These are phyloP conservation scores for Ploceus nigricollis DNA, from an alignment of 2,113 vertebrate genomes.

Conservation along the genomic window DNA sequence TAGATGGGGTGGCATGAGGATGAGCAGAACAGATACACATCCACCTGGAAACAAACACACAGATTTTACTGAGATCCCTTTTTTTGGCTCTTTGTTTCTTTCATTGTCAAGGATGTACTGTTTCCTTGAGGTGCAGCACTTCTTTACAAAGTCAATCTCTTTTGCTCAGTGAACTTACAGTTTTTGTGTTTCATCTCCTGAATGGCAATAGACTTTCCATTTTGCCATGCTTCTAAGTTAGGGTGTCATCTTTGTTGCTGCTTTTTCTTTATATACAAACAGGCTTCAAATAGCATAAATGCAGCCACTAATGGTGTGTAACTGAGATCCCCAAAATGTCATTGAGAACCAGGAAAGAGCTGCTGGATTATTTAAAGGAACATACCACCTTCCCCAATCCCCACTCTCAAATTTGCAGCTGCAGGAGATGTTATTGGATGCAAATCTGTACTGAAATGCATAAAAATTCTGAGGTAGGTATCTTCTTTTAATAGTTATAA, in stretches of 20 bases:
- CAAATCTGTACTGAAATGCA: not conserved
- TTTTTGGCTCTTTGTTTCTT: not conserved
- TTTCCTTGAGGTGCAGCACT: not conserved
- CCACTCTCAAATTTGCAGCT: not conserved
- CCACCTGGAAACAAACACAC: not conserved
- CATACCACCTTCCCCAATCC: not conserved
- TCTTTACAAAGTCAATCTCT: not conserved
- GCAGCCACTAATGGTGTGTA: not conserved
- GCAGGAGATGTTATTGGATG: not conserved
- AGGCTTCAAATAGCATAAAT: not conserved
- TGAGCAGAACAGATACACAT: not conserved
- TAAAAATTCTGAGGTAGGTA: not conserved
- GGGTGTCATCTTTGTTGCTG: not conserved
- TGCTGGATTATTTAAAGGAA: not conserved
- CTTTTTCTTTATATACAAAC: not conserved
- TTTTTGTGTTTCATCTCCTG: not conserved
- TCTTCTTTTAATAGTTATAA: not conserved
- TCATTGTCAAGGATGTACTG: not conserved
- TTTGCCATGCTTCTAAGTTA: not conserved
- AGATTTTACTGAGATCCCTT: not conserved
- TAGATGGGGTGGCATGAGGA: not conserved
- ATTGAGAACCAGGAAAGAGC: not conserved
- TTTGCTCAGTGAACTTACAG: not conserved
- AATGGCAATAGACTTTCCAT: not conserved
- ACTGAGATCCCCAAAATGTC: not conserved